These are phyloP conservation scores for Neolamprologus caudopunctatus DNA, from an alignment of 2,113 vertebrate genomes.

Conservation along the genomic window DNA sequence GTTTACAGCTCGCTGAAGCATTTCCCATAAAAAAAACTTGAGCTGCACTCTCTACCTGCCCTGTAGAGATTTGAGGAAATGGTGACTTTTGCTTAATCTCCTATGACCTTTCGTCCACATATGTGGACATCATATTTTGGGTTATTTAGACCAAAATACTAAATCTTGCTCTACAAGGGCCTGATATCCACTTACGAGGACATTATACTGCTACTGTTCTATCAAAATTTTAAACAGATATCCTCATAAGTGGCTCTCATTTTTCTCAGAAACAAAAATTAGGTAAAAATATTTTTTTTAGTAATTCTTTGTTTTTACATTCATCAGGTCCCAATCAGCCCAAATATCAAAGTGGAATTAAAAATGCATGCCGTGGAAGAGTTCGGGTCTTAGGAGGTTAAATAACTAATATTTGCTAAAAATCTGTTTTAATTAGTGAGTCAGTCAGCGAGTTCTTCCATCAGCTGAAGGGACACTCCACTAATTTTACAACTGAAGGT, in stretches of 20 bases:
- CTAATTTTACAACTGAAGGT: not conserved
- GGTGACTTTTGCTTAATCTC: not conserved
- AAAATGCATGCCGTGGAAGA: not conserved
- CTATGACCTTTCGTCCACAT: not conserved
- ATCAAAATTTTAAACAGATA: accelerated
- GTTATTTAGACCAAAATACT: not conserved
- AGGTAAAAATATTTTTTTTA: no score
- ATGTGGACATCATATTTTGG: not conserved
- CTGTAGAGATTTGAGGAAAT: not conserved
- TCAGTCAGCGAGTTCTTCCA: not conserved
- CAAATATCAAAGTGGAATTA: not conserved
- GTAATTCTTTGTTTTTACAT: not conserved
- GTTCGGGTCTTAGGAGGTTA: not conserved
- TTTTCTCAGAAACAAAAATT: not conserved
- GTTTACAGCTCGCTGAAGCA: not conserved
- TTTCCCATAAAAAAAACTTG: not conserved
- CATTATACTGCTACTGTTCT: not conserved
- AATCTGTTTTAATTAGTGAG: not conserved
- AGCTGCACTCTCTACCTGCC: not conserved
- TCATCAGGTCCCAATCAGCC: not conserved
- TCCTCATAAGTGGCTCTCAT: not conserved
- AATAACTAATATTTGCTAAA: not conserved
- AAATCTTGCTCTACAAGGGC: not conserved
- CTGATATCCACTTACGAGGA: not conserved
- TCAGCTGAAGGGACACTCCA: not conserved